Evolutionary conservation across 2,888 invertebrate species (phyloP).

Genomic region (Lochmaea crataegi): DNA sequence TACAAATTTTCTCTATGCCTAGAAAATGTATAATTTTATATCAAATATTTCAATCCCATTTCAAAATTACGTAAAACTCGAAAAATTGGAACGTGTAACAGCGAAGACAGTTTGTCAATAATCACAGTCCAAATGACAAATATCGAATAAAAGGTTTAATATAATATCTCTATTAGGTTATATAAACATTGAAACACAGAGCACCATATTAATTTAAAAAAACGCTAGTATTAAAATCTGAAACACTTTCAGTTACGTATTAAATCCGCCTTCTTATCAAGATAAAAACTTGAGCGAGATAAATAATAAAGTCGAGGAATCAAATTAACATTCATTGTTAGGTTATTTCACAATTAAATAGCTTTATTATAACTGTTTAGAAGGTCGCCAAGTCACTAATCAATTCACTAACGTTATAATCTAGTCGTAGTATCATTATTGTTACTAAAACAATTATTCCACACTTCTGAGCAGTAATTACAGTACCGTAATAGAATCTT

Average conservation of each 20-base stretch:
- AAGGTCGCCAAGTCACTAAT: slow-evolving; percentile 22
- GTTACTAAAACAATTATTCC: slow-evolving; percentile 13
- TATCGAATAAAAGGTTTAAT: too few species aligned
- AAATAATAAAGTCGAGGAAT: slow-evolving; percentile 10
- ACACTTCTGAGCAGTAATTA: not conserved
- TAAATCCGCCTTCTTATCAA: slow-evolving; percentile 20
- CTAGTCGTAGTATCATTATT: slow-evolving; percentile 11
- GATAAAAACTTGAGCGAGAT: slow-evolving; percentile 13
- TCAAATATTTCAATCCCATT: too few species aligned
- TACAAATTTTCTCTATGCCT: too few species aligned
- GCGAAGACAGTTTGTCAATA: too few species aligned
- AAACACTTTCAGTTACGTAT: slow-evolving; percentile 1
- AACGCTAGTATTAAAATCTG: not conserved
- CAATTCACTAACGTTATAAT: slow-evolving; percentile 18
- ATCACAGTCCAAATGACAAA: too few species aligned
- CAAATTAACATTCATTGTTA: slow-evolving; percentile 17
- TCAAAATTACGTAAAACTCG: too few species aligned
- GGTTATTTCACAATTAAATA: slow-evolving; percentile 22
- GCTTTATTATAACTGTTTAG: slow-evolving; percentile 25
- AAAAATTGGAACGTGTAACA: too few species aligned
- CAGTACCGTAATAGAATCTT: not conserved
- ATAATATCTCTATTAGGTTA: too few species aligned
- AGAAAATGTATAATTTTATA: too few species aligned
- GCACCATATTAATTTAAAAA: not conserved
- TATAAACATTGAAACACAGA: not conserved